Evolutionary conservation across 1,140 invertebrate species (phyloP), one percentile per base, ranked within the genome.

Genomic region (Vanessa atalanta): DNA sequence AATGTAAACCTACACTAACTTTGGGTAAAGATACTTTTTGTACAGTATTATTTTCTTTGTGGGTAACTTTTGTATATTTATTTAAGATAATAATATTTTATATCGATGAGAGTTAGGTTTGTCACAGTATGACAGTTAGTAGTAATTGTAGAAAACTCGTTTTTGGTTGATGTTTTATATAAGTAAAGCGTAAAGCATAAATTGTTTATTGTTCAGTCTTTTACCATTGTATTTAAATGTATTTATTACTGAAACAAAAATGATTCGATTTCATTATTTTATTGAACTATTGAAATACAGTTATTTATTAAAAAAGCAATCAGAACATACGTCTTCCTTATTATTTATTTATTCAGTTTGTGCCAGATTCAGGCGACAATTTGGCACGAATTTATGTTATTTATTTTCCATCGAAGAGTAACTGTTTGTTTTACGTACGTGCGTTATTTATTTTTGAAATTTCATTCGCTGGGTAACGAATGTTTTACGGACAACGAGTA

Each of bases 321-420:
- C 74, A 71, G 70, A 75, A 67, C 69, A 68, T 78, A 73, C 69
- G 64, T 69, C 75, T 79, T 81, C 75, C 79, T 78, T 78, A 78
- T 78, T 78, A 78, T 81, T 79, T 83, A 81, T 81, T 81, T 83
- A 83, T 79, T 79, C 79, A 67, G 73, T 73, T 70, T 76, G 81
- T 75, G 79, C 77, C 79, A 79, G 79, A 81, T 79, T 79, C 79
- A 71, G 67, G 76, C 79, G 79, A 81, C 77, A 81, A 77, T 83
- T 83, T 81, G 74, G 76, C 73, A 70, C 53, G 75, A 82, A 82
- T 83, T 83, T 82, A 83, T 81, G 78, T 80, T 79, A 82, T 83
- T 83, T 78, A 83, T 82, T 83, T 80, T 75, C 64, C 80, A 83
- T 83, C 77, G 79, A 79, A 83, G 72, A 81, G 82, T 81, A 80